Base-by-base conservation (phyloP, 2,888 invertebrate species). In the Apodemia hepburni region DNA sequence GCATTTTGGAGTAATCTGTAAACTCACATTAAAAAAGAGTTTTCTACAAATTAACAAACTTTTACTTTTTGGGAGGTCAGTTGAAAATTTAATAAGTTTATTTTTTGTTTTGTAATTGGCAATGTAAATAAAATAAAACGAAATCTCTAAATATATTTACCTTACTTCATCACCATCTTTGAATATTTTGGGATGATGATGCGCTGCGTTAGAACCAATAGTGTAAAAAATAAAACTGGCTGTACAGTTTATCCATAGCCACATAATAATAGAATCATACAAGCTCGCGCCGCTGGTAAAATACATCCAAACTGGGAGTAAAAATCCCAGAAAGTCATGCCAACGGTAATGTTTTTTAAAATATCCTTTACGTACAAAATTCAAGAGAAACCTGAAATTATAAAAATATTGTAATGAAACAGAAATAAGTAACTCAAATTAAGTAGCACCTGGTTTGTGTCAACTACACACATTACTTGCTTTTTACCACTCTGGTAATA, bases 131-230 rank as follows among this genome's bases (percentile, higher is more conserved):
- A 22, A 22, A 22, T 22, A 22, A 22, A 22, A 2, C 2, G 2
- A 22, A 22, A 38, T 38, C 11, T 42, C 15, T 8, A 17, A 8
- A 3, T 47, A 47, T 47, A 47, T 17, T 47, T 69, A 82, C 82
- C 72, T 74, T 49, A 93, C 88, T 61, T 92, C 80, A 78, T 96
- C 96, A 2, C 96, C 96, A 73, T 96, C 96, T 75, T 96, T 96
- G 73, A 95, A 95, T 49, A 95, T 94, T 63, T 95, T 93, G 0
- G 96, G 96, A 77, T 96, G 96, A 75, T 96, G 96, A 84, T 97
- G 97, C 1, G 94, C 96, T 0, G 96, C 96, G 76, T 94, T 96
- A 0, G 95, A 74, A 2, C 94, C 96, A 64, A 96, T 93, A 1
- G 93, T 70, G 15, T 83, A 87, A 74, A 96, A 95, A 0, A 92